Base-by-base conservation (phyloP, 2,888 invertebrate genomes). In the Cetonia aurata region DNA sequence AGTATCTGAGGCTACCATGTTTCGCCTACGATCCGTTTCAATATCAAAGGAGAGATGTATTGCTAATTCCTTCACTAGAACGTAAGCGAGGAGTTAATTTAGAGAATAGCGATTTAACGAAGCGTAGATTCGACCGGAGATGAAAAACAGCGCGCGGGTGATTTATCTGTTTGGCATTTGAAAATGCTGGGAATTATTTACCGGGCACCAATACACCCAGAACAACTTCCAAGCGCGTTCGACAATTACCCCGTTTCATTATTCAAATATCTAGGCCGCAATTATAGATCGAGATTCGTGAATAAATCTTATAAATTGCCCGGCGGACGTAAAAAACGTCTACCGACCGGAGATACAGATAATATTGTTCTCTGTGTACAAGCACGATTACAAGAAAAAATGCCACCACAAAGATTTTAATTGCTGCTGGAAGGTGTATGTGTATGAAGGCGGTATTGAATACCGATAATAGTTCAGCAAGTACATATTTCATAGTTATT, bases 211-310 rank as follows among this genome's bases (percentile, higher is more conserved):
- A 62, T 33, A 10, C 44, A 59, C 33, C 31, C 19, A 60, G 60
- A 46, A 10, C 31, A 9, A 48, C 62, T 62, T 31, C 62, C 17
- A 62, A 48, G 46, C 48, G 25, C 25, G 62, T 48, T 62, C 59
- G 41, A 59, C 59, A 59, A 46, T 59, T 59, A 44, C 59, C n/a
- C 15, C 33, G 62, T 56, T 55, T 67, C 46, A 67, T 56, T 67
- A 67, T 55, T 67, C 52, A 67, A 67, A 55, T 55, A 67, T 67
- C 67, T 67, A 67, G 67, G 67, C 44, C 67, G 56, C 67, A 67
- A 67, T 67, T 67, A 67, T 52, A 41, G 62, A 48, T 33, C 48
- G 31, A 46, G 62, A 48, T 48, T 62, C 48, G 62, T 62, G 42
- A 46, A 62, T 62, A 62, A 62, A 62, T 62, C 62, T 62, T 62